phyloP scores from a whole-genome alignment of 92 coral and sea anemone genomes.

The Montipora capitata region DNA sequence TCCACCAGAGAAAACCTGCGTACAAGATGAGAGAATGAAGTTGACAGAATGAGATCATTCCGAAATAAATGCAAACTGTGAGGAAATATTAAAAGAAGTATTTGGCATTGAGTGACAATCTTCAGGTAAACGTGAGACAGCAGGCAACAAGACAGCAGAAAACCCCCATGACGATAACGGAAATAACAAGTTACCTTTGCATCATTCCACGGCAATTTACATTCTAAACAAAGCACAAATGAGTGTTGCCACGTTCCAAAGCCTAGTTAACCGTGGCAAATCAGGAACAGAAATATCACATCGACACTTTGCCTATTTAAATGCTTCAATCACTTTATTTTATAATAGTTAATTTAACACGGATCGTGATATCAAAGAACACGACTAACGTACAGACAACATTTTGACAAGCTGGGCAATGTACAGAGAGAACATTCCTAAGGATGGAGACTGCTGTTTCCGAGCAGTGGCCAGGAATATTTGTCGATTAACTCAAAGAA shows the following conservation, averaged over 20 bases:
- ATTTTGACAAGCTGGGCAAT: too few species aligned
- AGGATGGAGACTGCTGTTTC: too few species aligned
- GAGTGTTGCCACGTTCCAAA: too few species aligned
- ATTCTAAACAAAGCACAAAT: too few species aligned
- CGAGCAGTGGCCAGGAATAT: too few species aligned
- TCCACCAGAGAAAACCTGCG: slow-evolving; percentile 29
- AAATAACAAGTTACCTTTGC: not conserved
- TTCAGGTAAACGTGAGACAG: not conserved
- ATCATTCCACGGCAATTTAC: too few species aligned
- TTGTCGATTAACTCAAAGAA: too few species aligned
- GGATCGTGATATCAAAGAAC: not conserved
- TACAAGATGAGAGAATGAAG: slow-evolving; percentile 38
- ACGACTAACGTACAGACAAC: not conserved
- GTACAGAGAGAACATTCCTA: too few species aligned
- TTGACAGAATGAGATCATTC: slow-evolving; percentile 2
- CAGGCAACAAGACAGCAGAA: slow-evolving; percentile 7
- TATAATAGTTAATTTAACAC: not conserved
- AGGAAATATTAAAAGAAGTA: slow-evolving; percentile 16
- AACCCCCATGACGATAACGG: not conserved
- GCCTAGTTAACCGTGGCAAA: slow-evolving; percentile 34
- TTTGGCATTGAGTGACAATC: slow-evolving; percentile 25
- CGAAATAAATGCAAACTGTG: slow-evolving; percentile 3
- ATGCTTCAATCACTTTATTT: not conserved
- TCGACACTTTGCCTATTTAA: too few species aligned
- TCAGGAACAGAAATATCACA: slow-evolving; percentile 14